Evolutionary conservation across 1,140 invertebrate genomes (phyloP).

Genomic region (Rhopalosiphum maidis): DNA sequence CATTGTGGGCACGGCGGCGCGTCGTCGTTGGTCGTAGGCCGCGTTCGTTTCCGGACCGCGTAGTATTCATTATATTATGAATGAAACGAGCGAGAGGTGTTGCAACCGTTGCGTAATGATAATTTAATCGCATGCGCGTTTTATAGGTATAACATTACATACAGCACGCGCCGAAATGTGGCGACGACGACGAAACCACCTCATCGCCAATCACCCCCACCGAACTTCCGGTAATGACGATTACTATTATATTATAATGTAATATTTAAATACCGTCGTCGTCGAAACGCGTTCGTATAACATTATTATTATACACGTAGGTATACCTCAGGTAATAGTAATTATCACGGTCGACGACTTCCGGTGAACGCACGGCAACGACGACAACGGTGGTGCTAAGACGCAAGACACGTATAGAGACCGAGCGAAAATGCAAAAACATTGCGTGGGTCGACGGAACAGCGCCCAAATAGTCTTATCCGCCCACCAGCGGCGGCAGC

Average conservation of each 20-base stretch:
- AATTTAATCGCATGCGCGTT: neutral
- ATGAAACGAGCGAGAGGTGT: neutral
- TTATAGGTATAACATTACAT: neutral
- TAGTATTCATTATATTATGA: constrained; percentile 26
- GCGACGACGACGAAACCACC: neutral
- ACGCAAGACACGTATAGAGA: neutral
- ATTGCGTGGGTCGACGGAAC: neutral
- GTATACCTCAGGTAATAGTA: neutral
- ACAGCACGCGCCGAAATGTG: neutral
- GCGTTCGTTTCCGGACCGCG: neutral
- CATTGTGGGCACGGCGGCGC: constrained; percentile 12
- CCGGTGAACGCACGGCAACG: neutral
- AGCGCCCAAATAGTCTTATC: neutral
- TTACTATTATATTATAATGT: constrained; percentile 11
- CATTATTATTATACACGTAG: neutral
- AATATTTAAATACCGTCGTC: neutral
- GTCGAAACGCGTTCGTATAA: neutral
- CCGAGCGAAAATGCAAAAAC: constrained; percentile 22
- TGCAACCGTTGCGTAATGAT: constrained; percentile 8
- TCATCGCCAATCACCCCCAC: neutral
- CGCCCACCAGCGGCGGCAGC: neutral
- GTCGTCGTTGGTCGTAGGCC: neutral
- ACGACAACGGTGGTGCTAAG: neutral
- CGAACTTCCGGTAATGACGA: constrained; percentile 12
- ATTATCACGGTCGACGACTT: constrained; percentile 26